Percentiles rank a stretch among this genome's conserved stretches.
Evolutionary conservation across 2,888 invertebrate species (phyloP).

Genomic region (Neoaliturus tenellus): DNA sequence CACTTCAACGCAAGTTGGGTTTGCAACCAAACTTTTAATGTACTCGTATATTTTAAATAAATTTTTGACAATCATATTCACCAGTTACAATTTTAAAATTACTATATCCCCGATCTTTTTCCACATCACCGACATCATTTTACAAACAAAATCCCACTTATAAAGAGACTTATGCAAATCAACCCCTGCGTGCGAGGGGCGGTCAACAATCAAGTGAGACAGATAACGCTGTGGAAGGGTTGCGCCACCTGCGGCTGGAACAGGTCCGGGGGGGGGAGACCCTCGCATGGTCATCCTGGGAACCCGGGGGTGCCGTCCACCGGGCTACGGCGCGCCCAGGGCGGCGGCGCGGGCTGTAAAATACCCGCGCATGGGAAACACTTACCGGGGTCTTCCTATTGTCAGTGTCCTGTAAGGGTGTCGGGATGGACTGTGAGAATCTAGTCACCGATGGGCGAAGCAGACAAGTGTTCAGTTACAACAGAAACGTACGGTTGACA

Average conservation of each 20-base stretch:
- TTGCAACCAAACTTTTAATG: too few relatives aligned
- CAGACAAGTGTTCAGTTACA: too few relatives aligned
- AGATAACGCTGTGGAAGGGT: background rate
- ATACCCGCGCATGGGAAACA: background rate
- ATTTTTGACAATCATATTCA: too few relatives aligned
- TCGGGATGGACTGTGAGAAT: background rate
- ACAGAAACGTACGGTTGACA: too few relatives aligned
- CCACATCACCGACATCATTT: too few relatives aligned
- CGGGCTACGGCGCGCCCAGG: background rate
- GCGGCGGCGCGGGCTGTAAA: background rate
- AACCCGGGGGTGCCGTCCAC: too few relatives aligned
- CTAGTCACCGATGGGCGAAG: too few relatives aligned
- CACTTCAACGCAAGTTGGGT: too few relatives aligned
- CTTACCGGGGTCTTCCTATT: constrained; percentile 12
- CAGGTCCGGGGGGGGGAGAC: background rate
- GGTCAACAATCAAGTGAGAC: constrained; percentile 22
- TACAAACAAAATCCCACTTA: too few relatives aligned
- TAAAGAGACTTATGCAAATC: background rate
- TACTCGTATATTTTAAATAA: too few relatives aligned
- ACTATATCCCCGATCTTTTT: too few relatives aligned
- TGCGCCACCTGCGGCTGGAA: background rate
- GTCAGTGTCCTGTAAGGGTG: background rate
- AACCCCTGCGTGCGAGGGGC: background rate
- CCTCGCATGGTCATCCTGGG: background rate
- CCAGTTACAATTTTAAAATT: too few relatives aligned